phyloP scores from a whole-genome alignment of 2,113 vertebrate genomes.

The Hystrix cristata region DNA sequence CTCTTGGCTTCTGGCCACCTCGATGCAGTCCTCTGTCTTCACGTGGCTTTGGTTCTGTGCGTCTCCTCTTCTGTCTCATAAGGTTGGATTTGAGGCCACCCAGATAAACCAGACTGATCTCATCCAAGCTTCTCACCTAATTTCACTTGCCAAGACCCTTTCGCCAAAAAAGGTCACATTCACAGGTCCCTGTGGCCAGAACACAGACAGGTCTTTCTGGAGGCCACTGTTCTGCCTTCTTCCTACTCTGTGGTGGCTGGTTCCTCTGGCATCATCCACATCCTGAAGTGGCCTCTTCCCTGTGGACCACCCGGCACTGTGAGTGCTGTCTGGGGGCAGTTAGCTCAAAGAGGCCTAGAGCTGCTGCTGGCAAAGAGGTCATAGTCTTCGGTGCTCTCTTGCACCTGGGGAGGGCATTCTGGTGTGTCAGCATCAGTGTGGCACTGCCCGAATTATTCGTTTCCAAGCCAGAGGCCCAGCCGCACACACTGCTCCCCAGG shows the following conservation, averaged over 20 bases:
- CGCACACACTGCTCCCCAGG: background rate
- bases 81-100: background rate
- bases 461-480: background rate
- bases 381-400: background rate
- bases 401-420: background rate
- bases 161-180: background rate
- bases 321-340: background rate
- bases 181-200: background rate
- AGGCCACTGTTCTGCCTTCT: background rate
- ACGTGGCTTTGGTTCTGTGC: background rate
- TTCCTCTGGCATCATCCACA: background rate
- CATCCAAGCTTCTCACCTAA: background rate
- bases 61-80: accelerated
- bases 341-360: background rate
- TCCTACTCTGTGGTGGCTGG: accelerated
- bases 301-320: background rate
- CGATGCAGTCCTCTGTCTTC: background rate
- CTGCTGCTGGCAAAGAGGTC: background rate
- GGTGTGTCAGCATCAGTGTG: background rate
- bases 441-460: background rate
- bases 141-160: background rate
- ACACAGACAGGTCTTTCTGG: background rate
- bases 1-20: background rate
- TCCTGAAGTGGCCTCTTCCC: background rate
- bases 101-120: background rate